Evolutionary conservation across 2,113 vertebrate genomes (phyloP), one percentile per base, ranked within the genome.

Genomic region (Sinocyclocheilus rhinocerous): DNA sequence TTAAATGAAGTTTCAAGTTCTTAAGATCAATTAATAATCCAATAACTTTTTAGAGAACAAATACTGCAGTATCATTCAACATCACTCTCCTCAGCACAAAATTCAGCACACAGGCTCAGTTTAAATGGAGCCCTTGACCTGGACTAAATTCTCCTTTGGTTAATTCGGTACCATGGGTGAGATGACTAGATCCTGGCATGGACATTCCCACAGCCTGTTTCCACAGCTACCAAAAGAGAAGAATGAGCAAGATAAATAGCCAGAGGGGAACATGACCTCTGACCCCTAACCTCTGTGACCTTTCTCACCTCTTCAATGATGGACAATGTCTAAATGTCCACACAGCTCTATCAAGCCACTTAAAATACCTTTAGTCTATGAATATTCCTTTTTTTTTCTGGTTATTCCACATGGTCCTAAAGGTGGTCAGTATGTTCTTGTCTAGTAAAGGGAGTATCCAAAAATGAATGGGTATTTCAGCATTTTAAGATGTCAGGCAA

Each of bases 171-270:
- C 4, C 61, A 45, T 8, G 73, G 84, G 59, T 77, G 72, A 63
- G 15, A 24, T 45, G 75, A 59, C 84, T 48, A 52, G 84, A 76
- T 22, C 39, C 72, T 15, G 24, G 15, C 1, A 6, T 39, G 11
- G 22, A 36, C 45, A 69, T 76, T 77, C 63, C 20, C 75, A 78
- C 39, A 16, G 73, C 61, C 75, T 52, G 24, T 78, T 52, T 79
- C 84, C 29, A 50, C 26, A 72, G 77, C 63, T n/a, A 24, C 33
- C 76, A 24, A 79, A 36, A 79, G 22, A 57, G 65, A 67, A 67
- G 42, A 79, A 79, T 80, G 84, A 80, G 13, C 39, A 85, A 39
- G 76, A 42, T 26, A 67, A 80, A 85, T 80, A 85, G 52, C 84
- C 50, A 63, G 48, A 45, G 48, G 84, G 61, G 29, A 24, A 18